Base-by-base conservation (phyloP, 2,797 vertebrate species). In the Molossus alvarezi region DNA sequence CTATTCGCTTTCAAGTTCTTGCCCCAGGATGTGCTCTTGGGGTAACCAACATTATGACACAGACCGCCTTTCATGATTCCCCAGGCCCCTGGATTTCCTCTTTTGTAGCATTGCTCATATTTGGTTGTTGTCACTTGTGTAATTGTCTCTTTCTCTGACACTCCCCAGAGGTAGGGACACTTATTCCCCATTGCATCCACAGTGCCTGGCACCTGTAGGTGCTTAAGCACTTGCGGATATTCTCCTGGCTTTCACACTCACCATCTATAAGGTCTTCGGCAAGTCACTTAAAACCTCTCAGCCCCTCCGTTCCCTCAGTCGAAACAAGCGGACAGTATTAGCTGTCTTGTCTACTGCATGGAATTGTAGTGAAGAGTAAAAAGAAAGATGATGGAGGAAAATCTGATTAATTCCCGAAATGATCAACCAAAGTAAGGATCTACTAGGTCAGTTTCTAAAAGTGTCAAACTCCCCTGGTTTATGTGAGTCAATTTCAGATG, bases 361-460 rank as follows among this genome's bases (percentile, higher is more conserved):
- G 60, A 48, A 55, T 13, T 81, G 18, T 48, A 58, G 33, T 29
- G 67, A 55, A 88, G 51, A 81, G 11, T 79, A 51, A 83, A 72
- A 62, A 79, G 71, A 93, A 72, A 41, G 62, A 60, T 48, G 23
- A 51, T 1, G 45, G 81, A 88, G 58, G 73, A 64, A 60, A 67
- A 77, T 37, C 10, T 0, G 6, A 45, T 64, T 64, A 13, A 55
- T 15, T 89, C 80, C 80, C 29, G 15, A 89, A 65, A 73, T 60
- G 53, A 25, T 73, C 37, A 77, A 65, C 77, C 21, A 65, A 82
- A 55, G 25, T 65, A 53, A 81, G 27, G 80, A 76, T 12, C 12
- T 89, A 15, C 25, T 14, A 71, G 60, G 37, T 89, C 73, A 85
- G 45, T 82, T 89, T 85, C 73, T 75, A 33, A 60, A 88, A 90